phyloP scores from a whole-genome alignment of 1,140 invertebrate genomes.

The Drosophila chauvacae region DNA sequence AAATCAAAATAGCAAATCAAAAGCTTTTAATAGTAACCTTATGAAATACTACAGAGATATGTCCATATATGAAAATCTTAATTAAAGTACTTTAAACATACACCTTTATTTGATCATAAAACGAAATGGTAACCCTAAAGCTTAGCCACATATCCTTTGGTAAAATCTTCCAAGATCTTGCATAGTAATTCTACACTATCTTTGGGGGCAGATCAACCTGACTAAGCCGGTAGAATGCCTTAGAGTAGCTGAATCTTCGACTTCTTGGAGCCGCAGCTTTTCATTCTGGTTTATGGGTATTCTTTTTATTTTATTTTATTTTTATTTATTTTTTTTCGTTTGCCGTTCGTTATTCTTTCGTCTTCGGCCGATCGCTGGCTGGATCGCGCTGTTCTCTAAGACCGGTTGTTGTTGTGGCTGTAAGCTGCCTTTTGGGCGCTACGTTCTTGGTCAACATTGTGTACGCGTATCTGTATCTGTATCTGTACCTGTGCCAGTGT shows the following conservation, averaged over 20 bases:
- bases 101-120: neutral
- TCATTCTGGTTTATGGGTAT: conserved; percentile 38
- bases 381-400: conserved; percentile 58
- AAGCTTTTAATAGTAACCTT: too few species aligned
- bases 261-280: conserved; percentile 29
- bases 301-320: conserved; percentile 21
- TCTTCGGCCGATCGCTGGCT: conserved; percentile 38
- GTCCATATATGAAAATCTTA: neutral
- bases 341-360: conserved; percentile 57
- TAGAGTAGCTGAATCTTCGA: conserved; percentile 33
- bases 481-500: conserved; percentile 26
- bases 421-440: conserved; percentile 61
- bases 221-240: neutral
- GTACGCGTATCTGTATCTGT: conserved; percentile 20
- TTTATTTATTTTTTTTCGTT: conserved; percentile 16
- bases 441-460: conserved; percentile 74
- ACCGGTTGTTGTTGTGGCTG: conserved; percentile 74
- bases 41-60: too few species aligned
- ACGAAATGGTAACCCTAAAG: neutral
- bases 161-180: neutral
- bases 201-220: neutral
- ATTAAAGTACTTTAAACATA: neutral
- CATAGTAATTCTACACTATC: conserved; percentile 2
- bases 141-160: neutral
- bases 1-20: too few species aligned